Percentiles rank a stretch among this genome's conserved stretches.
Evolutionary conservation across 1,140 invertebrate species (phyloP).

Genomic region (Bombus impatiens): DNA sequence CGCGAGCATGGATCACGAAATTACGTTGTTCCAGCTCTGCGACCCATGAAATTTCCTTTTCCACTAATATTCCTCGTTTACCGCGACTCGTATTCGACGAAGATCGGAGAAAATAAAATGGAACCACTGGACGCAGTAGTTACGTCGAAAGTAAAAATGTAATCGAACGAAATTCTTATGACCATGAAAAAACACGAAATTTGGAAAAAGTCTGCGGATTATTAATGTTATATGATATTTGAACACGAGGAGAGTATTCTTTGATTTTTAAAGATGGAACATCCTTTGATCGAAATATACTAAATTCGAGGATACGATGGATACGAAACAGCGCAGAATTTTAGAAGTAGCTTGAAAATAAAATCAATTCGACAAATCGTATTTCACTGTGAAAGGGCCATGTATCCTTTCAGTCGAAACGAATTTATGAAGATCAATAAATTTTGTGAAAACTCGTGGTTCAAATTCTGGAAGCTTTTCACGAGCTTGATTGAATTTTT

Average conservation of each 20-base stretch:
- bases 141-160: background rate
- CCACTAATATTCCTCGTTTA: background rate
- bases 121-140: background rate
- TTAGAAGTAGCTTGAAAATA: background rate
- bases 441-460: background rate
- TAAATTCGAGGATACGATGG: background rate
- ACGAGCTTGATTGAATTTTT: too few species aligned
- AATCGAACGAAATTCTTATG: too few species aligned
- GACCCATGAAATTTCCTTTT: background rate
- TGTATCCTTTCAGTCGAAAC: too few species aligned
- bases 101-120: background rate
- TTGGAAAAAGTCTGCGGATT: too few species aligned
- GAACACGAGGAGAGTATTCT: background rate
- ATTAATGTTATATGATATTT: background rate
- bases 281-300: background rate
- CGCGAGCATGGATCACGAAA: slow-evolving; percentile 49
- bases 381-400: background rate
- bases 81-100: background rate
- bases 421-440: background rate
- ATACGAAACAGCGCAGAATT: background rate
- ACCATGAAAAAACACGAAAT: too few species aligned
- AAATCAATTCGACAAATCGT: background rate
- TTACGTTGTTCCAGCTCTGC: background rate
- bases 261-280: background rate
- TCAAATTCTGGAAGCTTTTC: background rate